Percentiles rank a stretch among this genome's conserved stretches.
phyloP scores from a whole-genome alignment of 2,797 vertebrate species.

The Salmo trutta region DNA sequence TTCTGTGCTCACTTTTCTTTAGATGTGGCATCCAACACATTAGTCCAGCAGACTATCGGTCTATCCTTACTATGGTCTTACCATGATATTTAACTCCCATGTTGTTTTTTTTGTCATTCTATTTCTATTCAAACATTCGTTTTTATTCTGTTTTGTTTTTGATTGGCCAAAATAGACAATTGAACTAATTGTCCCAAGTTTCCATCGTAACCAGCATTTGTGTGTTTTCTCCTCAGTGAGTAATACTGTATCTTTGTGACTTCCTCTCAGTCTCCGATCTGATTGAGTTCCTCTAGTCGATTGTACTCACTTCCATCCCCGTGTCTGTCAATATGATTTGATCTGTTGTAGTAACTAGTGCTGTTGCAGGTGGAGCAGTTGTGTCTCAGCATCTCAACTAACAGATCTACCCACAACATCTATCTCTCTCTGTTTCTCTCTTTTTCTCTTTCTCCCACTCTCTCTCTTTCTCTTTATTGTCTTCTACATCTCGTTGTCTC shows the following conservation, averaged over 20 bases:
- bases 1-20: background rate
- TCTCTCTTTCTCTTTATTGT: constrained; percentile 14
- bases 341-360: constrained; percentile 37
- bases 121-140: constrained; percentile 16
- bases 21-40: background rate
- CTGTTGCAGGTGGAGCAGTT: constrained; percentile 35
- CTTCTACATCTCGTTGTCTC: constrained; percentile 43
- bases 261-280: background rate
- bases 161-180: constrained; percentile 36
- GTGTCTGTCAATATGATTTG: constrained; percentile 26
- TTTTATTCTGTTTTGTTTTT: constrained; percentile 46
- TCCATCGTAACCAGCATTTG: constrained; percentile 58
- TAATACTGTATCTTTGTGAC: background rate
- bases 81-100: constrained; percentile 19
- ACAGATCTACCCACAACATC: constrained; percentile 42
- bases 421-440: constrained; percentile 43
- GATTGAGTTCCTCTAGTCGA: background rate
- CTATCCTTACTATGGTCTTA: constrained; percentile 65
- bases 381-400: constrained; percentile 58
- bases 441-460: constrained; percentile 40
- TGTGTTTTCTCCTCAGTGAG: constrained; percentile 12
- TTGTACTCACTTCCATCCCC: constrained; percentile 10
- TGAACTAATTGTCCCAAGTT: constrained; percentile 28
- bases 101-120: constrained; percentile 25
- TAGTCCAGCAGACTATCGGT: constrained; percentile 66